Conservation (phyloP, 2,888 invertebrate species). For the Drosophila histrio region DNA sequence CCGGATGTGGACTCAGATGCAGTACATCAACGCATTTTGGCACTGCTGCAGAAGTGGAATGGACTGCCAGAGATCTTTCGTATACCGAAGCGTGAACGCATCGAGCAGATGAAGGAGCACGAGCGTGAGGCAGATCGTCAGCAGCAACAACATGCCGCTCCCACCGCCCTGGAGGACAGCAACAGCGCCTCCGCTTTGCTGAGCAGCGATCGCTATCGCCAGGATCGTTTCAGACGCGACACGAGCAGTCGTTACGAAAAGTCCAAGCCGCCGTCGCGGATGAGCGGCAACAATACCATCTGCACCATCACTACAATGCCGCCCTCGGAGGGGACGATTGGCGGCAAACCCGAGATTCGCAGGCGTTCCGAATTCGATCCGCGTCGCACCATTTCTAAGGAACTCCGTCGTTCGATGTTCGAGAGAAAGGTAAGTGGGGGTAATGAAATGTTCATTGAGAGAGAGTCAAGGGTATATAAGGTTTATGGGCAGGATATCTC, state of each 20-base stretch:
- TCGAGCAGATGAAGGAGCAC: constrained; percentile 97
- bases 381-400: constrained; percentile 76
- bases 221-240: constrained; percentile 66
- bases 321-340: constrained; percentile 13
- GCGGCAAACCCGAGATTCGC: constrained; percentile 25
- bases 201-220: constrained; percentile 57
- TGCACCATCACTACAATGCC: constrained; percentile 63
- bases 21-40: constrained; percentile 45
- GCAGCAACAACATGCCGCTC: constrained; percentile 72
- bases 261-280: constrained; percentile 48
- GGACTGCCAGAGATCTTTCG: constrained; percentile 86
- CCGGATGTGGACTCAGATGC: constrained; percentile 1
- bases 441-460: background rate
- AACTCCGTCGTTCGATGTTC: constrained; percentile 82
- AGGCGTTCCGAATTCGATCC: constrained; percentile 44
- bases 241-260: constrained; percentile 55
- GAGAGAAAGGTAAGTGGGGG: constrained; percentile 76
- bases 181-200: constrained; percentile 38
- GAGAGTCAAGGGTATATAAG: too few species aligned
- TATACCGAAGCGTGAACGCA: constrained; percentile 94
- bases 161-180: constrained; percentile 44
- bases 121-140: constrained; percentile 93
- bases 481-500: too few species aligned
- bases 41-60: constrained; percentile 76
- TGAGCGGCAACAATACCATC: constrained; percentile 70